A percentile compares a stretch with the other conserved stretches of the same genome.
These are phyloP conservation scores for Rattus rattus DNA, from an alignment of 2,113 vertebrate species.

Conservation along the genomic window DNA sequence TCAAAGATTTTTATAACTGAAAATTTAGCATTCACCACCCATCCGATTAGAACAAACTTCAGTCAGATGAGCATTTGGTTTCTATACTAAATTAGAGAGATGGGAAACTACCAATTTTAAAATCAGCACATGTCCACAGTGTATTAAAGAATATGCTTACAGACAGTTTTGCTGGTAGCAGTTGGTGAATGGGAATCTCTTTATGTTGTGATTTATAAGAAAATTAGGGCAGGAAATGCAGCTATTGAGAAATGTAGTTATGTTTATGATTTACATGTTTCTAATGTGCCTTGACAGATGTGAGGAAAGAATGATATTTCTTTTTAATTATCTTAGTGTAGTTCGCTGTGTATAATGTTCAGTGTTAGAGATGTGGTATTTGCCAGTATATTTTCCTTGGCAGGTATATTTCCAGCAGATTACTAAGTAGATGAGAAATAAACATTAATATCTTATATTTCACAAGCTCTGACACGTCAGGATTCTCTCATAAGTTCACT, in stretches of 20 bases:
- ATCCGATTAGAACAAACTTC: not conserved
- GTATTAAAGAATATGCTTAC: not conserved
- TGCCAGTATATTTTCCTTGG: slow-evolving; percentile 61
- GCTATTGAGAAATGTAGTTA: slow-evolving; percentile 3
- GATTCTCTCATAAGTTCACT: slow-evolving; percentile 6
- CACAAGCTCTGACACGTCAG: slow-evolving; percentile 40
- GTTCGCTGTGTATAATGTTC: not conserved
- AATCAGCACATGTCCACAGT: slow-evolving; percentile 36
- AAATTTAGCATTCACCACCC: not conserved
- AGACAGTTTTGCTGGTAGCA: not conserved
- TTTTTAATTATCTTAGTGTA: slow-evolving; percentile 62
- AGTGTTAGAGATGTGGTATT: slow-evolving; percentile 5
- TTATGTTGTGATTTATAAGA: slow-evolving; percentile 54
- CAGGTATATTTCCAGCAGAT: slow-evolving; percentile 41
- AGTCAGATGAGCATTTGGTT: not conserved
- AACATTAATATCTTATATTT: slow-evolving; percentile 46
- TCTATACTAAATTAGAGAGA: not conserved
- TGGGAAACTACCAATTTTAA: not conserved
- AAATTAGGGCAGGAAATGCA: not conserved
- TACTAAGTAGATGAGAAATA: slow-evolving; percentile 15
- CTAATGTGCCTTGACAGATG: slow-evolving; percentile 67
- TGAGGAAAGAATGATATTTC: slow-evolving; percentile 45
- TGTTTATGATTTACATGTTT: slow-evolving; percentile 62
- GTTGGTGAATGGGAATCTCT: slow-evolving; percentile 29
- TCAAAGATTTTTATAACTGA: not conserved